Percentiles rank a stretch among this genome's conserved stretches.
Conservation (phyloP, 2,113 vertebrate species). For the Solenodon paradoxus region DNA sequence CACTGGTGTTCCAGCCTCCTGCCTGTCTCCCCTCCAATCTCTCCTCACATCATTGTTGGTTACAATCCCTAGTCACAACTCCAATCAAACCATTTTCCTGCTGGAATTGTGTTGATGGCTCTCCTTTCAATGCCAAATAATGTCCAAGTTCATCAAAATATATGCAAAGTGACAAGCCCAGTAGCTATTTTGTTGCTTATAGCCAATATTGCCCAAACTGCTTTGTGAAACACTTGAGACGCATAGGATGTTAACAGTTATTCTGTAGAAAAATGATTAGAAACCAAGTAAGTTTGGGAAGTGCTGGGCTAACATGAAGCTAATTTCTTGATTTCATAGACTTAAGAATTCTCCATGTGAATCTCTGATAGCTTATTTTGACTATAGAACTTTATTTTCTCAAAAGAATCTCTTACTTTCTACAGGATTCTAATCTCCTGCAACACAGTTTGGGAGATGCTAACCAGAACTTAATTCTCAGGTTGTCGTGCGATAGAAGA, state of each 20-base stretch:
- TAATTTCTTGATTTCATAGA: background rate
- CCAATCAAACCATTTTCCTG: background rate
- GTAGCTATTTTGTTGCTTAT: background rate
- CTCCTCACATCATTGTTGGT: background rate
- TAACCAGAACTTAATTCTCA: background rate
- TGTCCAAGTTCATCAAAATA: background rate
- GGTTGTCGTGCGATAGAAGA: background rate
- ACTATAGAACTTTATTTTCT: background rate
- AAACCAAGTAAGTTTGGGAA: background rate
- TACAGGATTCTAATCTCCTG: background rate
- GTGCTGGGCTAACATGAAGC: background rate
- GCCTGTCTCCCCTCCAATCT: background rate
- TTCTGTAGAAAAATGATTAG: background rate
- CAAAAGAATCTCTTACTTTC: background rate
- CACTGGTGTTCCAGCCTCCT: constrained; percentile 11
- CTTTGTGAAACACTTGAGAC: constrained; percentile 26
- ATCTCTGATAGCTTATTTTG: background rate
- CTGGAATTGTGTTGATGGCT: background rate
- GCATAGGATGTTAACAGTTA: background rate
- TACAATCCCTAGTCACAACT: background rate
- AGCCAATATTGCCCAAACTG: background rate
- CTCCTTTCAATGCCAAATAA: background rate
- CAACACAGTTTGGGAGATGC: background rate
- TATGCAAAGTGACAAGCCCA: background rate
- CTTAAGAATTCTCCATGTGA: constrained; percentile 1